phyloP scores from a whole-genome alignment of 2,113 vertebrate genomes.

The Oncorhynchus gorbuscha region DNA sequence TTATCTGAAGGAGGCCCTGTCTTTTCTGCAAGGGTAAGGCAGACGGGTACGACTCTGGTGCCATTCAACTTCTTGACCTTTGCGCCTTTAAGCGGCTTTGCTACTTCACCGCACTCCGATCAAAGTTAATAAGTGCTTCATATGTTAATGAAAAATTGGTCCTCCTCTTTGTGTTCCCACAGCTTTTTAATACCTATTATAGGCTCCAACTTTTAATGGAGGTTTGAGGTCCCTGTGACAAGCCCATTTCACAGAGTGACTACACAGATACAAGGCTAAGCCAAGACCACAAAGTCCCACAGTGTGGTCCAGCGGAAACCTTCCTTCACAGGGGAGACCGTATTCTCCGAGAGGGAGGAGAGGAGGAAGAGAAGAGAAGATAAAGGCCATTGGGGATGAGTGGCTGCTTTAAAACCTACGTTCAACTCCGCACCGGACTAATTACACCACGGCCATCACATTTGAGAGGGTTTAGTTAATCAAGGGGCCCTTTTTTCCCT shows the following conservation, averaged over 20 bases:
- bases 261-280: slow-evolving; percentile 80
- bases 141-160: slow-evolving; percentile 83
- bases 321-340: slow-evolving; percentile 70
- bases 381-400: slow-evolving; percentile 80
- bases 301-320: slow-evolving; percentile 67
- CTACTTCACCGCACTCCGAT: slow-evolving; percentile 79
- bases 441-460: slow-evolving; percentile 77
- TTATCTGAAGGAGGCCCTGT: slow-evolving; percentile 63
- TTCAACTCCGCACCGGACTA: slow-evolving; percentile 73
- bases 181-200: slow-evolving; percentile 85
- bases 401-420: slow-evolving; percentile 79
- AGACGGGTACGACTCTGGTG: slow-evolving; percentile 73
- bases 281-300: slow-evolving; percentile 70
- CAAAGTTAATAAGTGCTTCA: slow-evolving; percentile 82
- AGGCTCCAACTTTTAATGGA: slow-evolving; percentile 81
- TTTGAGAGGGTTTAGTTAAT: slow-evolving; percentile 82
- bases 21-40: slow-evolving; percentile 69
- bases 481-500: slow-evolving; percentile 72
- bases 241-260: slow-evolving; percentile 77
- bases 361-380: slow-evolving; percentile 56
- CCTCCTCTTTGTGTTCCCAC: slow-evolving; percentile 79
- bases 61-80: slow-evolving; percentile 79
- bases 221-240: slow-evolving; percentile 81
- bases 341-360: slow-evolving; percentile 72
- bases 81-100: slow-evolving; percentile 82